These are phyloP conservation scores for Eupithecia abbreviata DNA, from an alignment of 2,888 invertebrate species.

Conservation along the genomic window DNA sequence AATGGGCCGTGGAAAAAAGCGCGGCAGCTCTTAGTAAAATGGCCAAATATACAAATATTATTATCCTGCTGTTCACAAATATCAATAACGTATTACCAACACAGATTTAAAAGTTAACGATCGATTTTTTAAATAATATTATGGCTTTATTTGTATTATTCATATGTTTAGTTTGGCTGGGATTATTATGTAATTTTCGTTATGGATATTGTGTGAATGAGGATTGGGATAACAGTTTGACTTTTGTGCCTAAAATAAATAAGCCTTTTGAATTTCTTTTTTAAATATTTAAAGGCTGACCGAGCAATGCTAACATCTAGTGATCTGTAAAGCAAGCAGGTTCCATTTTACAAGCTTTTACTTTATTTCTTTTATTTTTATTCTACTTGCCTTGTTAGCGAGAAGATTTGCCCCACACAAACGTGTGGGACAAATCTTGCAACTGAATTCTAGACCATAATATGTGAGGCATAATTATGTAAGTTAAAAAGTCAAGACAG, in stretches of 20 bases:
- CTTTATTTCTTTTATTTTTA: no score
- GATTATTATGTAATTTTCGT: slow-evolving; percentile 9
- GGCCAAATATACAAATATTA: slow-evolving; percentile 80
- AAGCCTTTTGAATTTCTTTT: neutral
- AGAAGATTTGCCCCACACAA: no score
- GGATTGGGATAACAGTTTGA: neutral
- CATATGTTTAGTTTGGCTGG: slow-evolving; percentile 22
- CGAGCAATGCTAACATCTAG: neutral
- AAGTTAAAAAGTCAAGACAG: no score
- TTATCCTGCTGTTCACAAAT: slow-evolving; percentile 82
- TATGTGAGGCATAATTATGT: no score
- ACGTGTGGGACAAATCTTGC: no score
- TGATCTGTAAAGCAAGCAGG: neutral
- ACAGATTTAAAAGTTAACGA: slow-evolving; percentile 81
- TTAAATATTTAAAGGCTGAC: neutral
- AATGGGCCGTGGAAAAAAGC: slow-evolving; percentile 39
- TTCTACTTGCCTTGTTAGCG: no score
- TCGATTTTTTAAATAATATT: slow-evolving; percentile 62
- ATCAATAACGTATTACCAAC: slow-evolving; percentile 82
- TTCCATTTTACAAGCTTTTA: no score
- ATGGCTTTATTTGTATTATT: slow-evolving; percentile 60
- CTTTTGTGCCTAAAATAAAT: neutral
- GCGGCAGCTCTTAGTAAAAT: slow-evolving; percentile 59
- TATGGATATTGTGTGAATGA: neutral
- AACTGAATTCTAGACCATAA: no score